Conservation (phyloP, 2,113 vertebrate genomes). For the Amazona vittata region DNA sequence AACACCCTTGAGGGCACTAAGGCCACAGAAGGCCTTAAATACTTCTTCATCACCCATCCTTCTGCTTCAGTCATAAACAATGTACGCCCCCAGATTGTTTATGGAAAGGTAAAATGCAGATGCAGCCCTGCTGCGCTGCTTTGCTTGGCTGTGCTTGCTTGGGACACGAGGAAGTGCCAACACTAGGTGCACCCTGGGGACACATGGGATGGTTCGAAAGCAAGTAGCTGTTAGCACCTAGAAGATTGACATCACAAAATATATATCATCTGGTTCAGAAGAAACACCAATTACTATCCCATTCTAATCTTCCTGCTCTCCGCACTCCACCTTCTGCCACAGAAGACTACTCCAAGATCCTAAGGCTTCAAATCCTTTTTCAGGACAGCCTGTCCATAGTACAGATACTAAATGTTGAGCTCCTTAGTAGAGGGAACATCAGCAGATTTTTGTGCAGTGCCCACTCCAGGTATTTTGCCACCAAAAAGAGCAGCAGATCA, state of each 20-base stretch:
- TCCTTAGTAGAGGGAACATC: background rate
- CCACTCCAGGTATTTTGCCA: background rate
- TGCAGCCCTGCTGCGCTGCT: background rate
- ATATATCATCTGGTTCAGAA: rapidly evolving
- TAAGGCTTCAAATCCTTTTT: background rate
- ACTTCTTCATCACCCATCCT: background rate
- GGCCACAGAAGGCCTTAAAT: background rate
- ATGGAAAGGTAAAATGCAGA: background rate
- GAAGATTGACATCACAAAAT: background rate
- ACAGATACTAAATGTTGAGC: background rate
- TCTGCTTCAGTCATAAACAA: background rate
- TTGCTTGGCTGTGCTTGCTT: background rate
- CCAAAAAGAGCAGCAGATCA: background rate
- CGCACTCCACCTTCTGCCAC: background rate
- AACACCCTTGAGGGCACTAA: background rate
- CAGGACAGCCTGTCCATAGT: background rate
- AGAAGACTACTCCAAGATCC: background rate
- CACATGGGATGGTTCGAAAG: rapidly evolving
- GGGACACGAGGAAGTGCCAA: background rate
- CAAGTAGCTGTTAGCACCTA: background rate
- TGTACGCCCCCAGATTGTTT: no score
- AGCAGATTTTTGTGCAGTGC: background rate
- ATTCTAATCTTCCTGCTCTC: background rate
- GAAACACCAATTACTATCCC: background rate
- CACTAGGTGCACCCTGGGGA: background rate